A percentile compares a stretch with the other conserved stretches of the same genome.
Conservation (phyloP, 2,113 vertebrate species). For the Bagarius yarrelli region DNA sequence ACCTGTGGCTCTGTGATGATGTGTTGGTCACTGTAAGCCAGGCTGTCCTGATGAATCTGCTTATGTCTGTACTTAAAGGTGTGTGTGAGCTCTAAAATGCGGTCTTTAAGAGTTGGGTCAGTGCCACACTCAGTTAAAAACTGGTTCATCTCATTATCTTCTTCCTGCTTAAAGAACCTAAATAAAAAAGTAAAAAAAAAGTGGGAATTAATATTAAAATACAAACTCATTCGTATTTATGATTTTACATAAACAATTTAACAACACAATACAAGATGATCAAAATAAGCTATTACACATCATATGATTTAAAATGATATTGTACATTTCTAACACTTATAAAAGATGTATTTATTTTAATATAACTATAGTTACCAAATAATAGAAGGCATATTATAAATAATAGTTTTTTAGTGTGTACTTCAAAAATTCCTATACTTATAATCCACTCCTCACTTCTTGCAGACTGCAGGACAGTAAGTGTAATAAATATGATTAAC, state of each 20-base stretch:
- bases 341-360: too few relatives aligned
- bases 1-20: conserved; percentile 78
- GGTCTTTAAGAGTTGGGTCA: conserved; percentile 63
- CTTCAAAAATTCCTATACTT: not conserved
- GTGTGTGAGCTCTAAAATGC: conserved; percentile 61
- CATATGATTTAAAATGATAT: not conserved
- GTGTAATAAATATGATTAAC: too few relatives aligned
- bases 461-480: too few relatives aligned
- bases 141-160: conserved; percentile 55
- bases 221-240: not conserved
- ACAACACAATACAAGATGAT: not conserved
- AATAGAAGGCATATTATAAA: not conserved
- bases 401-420: too few relatives aligned
- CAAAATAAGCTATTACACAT: not conserved
- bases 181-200: not conserved
- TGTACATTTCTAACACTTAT: too few relatives aligned
- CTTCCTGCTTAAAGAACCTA: conserved; percentile 46
- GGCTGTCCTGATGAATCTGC: conserved; percentile 56
- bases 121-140: conserved; percentile 65
- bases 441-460: not conserved
- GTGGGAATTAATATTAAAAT: not conserved
- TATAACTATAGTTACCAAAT: not conserved
- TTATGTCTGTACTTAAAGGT: conserved; percentile 63
- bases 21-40: conserved; percentile 63
- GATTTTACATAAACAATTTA: not conserved